Percentiles rank a stretch among this genome's conserved stretches.
These are phyloP conservation scores for Stegana nigrithorax DNA, from an alignment of 2,888 invertebrate species.

Conservation along the genomic window DNA sequence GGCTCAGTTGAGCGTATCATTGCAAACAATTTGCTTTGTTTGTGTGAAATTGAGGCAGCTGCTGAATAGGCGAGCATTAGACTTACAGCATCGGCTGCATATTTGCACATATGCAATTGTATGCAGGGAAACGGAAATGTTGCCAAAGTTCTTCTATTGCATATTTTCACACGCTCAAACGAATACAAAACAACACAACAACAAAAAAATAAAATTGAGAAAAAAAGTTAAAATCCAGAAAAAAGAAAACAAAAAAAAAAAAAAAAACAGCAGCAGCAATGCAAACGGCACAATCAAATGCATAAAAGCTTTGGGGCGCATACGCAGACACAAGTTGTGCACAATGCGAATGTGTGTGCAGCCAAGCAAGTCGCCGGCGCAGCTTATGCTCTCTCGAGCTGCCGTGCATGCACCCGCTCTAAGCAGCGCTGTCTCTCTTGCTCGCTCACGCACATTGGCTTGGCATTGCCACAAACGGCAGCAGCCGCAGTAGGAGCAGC, in stretches of 20 bases:
- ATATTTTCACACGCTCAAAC: slow-evolving; percentile 20
- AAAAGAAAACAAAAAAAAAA: slow-evolving; percentile 10
- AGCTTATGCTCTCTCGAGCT: background rate
- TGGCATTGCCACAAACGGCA: background rate
- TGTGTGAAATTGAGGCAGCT: slow-evolving; percentile 41
- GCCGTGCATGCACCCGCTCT: background rate
- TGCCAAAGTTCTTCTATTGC: slow-evolving; percentile 50
- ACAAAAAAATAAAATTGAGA: background rate
- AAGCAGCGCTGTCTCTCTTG: background rate
- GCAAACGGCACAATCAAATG: background rate
- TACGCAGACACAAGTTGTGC: background rate
- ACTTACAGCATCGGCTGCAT: too few species aligned
- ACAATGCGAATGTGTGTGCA: background rate
- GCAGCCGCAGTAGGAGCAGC: background rate
- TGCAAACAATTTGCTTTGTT: slow-evolving; percentile 57
- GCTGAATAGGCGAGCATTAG: slow-evolving; percentile 20
- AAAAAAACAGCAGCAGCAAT: slow-evolving; percentile 3
- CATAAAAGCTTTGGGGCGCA: slow-evolving; percentile 10
- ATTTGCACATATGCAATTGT: too few species aligned
- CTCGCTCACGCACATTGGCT: background rate
- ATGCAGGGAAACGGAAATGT: slow-evolving; percentile 51
- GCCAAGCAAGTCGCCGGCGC: background rate
- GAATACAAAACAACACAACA: background rate
- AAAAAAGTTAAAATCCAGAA: slow-evolving; percentile 6
- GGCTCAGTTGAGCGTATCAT: slow-evolving; percentile 53